A percentile compares a stretch with the other conserved stretches of the same genome.
Evolutionary conservation across 1,140 invertebrate species (phyloP).

Genomic region (Archegozetes longisetosus): DNA sequence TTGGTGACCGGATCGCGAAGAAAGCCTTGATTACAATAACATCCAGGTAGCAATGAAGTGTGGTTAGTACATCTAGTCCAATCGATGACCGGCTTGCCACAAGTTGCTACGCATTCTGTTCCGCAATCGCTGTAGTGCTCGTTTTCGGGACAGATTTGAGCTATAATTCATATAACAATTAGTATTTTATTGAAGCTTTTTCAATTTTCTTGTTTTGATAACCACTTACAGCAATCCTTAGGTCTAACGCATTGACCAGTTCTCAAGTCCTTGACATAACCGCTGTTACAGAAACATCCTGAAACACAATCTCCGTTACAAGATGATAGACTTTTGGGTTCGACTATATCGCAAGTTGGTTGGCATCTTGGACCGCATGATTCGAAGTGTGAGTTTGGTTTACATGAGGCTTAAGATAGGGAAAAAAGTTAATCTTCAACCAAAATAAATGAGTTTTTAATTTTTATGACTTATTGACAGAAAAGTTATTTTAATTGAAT

Average conservation of each 20-base stretch:
- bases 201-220: background rate
- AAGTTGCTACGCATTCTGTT: background rate
- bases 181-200: background rate
- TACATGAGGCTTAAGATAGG: background rate
- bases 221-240: background rate
- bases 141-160: background rate
- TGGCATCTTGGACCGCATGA: background rate
- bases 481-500: background rate
- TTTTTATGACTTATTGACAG: background rate
- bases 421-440: no score
- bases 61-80: background rate
- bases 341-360: background rate
- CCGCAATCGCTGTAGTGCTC: background rate
- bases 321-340: background rate
- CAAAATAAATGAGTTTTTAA: no score
- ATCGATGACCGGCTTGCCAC: background rate
- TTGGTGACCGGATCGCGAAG: background rate
- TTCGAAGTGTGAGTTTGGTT: background rate
- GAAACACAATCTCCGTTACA: background rate
- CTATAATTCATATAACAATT: background rate
- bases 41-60: background rate
- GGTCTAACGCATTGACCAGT: background rate
- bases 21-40: background rate
- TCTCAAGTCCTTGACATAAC: background rate
- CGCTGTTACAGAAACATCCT: background rate